Base-by-base conservation (phyloP, 2,888 invertebrate species). In the Octonoba sinensis region DNA sequence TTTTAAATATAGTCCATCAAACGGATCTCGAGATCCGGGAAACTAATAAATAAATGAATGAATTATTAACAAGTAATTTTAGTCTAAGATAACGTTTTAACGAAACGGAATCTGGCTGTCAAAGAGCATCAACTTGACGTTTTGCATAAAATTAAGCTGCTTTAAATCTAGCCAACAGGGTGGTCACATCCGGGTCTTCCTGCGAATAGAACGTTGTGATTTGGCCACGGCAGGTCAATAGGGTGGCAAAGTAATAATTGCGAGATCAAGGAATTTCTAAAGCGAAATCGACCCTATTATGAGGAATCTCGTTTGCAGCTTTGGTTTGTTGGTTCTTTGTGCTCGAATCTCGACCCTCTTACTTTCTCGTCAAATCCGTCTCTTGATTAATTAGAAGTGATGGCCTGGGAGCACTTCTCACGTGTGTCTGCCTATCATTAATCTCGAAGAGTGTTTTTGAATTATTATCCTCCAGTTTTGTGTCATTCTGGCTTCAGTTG, bases 11-110 rank as follows among this genome's bases (percentile, higher is more conserved):
- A 36, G 36, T 36, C 36, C 36, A 36, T 8, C 46, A 66, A 73
- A 64, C 73, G 73, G 73, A 73, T 73, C 64, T 73, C 16, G 13
- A 73, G 73, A 73, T 73, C 73, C 73, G 73, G 73, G 64, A 64
- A 24, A 16, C 49, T 56, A 24, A 64, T 49, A 36, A 44, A 56
- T 73, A 62, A 64, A 22, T 73, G 73, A 64, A 73, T 73, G 64
- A 73, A 64, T 73, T 54, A 73, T 64, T 64, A 64, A 51, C 24
- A 49, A 71, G 59, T 56, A 44, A 44, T 57, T 22, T 71, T 60
- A 47, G 15, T 15, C 60, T 16, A 60, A 71, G 60, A 60, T 22
- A 20, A 15, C n/a, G 13, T 13, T 24, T 3, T 24, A 22, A 66
- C 49, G 51, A n/a, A n/a, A n/a, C n/a, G n/a, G n/a, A n/a, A n/a